Evolutionary conservation across 2,888 invertebrate species (phyloP).

Genomic region (Trichacis sp.): DNA sequence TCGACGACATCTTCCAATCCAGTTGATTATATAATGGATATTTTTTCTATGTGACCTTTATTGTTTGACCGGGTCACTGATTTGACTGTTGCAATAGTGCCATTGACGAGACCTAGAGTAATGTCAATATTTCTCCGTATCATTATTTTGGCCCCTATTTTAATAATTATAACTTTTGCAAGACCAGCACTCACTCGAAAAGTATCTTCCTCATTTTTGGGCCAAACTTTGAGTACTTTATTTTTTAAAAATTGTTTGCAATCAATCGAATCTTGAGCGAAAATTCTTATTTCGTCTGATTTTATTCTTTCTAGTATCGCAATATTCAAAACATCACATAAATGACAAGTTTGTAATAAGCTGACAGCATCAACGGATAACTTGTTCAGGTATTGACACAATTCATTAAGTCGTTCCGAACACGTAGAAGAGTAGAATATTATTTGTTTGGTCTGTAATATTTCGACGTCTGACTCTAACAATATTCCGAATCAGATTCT

Average conservation of each 20-base stretch:
- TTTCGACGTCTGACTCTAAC: slow-evolving; percentile 3
- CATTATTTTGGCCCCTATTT: slow-evolving; percentile 13
- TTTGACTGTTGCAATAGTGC: slow-evolving; percentile 42
- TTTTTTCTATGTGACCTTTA: slow-evolving; percentile 23
- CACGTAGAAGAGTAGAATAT: background rate
- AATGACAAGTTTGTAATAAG: slow-evolving; percentile 49
- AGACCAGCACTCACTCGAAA: slow-evolving; percentile 48
- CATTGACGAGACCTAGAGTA: slow-evolving; percentile 49
- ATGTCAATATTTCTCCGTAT: slow-evolving; percentile 7
- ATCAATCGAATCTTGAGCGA: slow-evolving; percentile 37
- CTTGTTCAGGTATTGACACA: slow-evolving; percentile 3
- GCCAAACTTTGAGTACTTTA: slow-evolving; percentile 33
- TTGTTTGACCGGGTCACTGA: slow-evolving; percentile 17
- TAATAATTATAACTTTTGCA: slow-evolving; percentile 20
- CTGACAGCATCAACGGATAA: slow-evolving; percentile 12
- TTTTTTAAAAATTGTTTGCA: slow-evolving; percentile 20
- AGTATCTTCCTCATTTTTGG: slow-evolving; percentile 40
- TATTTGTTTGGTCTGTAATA: background rate
- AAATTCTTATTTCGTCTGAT: slow-evolving; percentile 3
- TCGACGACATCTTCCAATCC: slow-evolving; percentile 32
- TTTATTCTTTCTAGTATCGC: background rate
- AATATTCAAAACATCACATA: slow-evolving; percentile 22
- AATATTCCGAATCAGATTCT: slow-evolving; percentile 17
- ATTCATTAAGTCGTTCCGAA: slow-evolving; percentile 2
- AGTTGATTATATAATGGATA: slow-evolving; percentile 29